phyloP scores from a whole-genome alignment of 2,113 vertebrate species.

The Platysternon megacephalum region DNA sequence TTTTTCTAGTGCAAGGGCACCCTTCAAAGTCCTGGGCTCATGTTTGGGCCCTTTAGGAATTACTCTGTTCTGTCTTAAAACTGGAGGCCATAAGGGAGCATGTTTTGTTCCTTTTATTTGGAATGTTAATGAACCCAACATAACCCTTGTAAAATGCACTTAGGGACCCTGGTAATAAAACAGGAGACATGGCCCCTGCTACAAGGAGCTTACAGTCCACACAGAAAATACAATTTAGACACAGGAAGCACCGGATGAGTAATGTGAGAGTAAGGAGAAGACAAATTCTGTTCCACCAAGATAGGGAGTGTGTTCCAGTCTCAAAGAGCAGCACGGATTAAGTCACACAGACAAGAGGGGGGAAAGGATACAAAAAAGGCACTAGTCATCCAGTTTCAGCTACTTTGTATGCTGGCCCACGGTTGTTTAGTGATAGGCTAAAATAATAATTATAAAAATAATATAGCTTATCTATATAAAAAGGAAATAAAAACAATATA shows the following conservation, averaged over 20 bases:
- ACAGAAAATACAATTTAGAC: background rate
- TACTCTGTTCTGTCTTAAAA: background rate
- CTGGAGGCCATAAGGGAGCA: slow-evolving; percentile 12
- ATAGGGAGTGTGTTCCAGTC: background rate
- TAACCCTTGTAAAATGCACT: rapidly evolving
- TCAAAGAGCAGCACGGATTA: background rate
- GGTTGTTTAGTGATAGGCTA: too few relatives aligned
- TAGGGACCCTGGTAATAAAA: background rate
- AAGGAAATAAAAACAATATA: background rate
- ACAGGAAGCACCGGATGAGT: too few relatives aligned
- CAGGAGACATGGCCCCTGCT: background rate
- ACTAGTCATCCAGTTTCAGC: background rate
- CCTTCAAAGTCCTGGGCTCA: background rate
- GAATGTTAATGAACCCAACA: background rate
- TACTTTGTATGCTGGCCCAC: background rate
- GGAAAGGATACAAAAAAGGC: background rate
- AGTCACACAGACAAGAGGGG: background rate
- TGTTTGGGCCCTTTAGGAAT: background rate
- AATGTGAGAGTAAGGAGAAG: background rate
- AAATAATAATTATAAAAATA: too few relatives aligned
- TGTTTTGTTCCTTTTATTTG: background rate
- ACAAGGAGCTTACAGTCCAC: rapidly evolving
- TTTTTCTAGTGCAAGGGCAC: background rate
- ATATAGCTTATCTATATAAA: background rate
- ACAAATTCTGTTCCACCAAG: rapidly evolving